phyloP scores from a whole-genome alignment of 2,888 invertebrate species.

The Clivina fossor region DNA sequence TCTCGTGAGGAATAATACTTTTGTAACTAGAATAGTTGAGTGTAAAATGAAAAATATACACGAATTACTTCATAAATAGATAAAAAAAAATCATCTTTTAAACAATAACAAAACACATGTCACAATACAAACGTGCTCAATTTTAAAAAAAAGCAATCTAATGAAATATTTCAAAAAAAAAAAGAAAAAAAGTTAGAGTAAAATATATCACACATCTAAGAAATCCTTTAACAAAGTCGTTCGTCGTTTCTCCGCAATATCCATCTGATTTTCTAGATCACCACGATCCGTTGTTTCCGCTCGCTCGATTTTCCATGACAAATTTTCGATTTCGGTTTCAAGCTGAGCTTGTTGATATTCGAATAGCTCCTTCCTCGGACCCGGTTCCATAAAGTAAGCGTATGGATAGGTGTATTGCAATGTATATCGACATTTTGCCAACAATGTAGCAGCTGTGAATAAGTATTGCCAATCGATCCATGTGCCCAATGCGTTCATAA shows the following conservation, averaged over 20 bases:
- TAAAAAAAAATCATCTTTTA: too few species aligned
- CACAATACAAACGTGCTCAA: slow-evolving; percentile 24
- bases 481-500: slow-evolving; percentile 94
- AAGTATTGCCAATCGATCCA: slow-evolving; percentile 99
- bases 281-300: slow-evolving; percentile 97
- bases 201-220: slow-evolving; percentile 61
- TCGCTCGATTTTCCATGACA: slow-evolving; percentile 98
- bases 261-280: slow-evolving; percentile 98
- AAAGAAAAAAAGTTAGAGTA: slow-evolving; percentile 3
- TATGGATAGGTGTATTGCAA: slow-evolving; percentile 99
- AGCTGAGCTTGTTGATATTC: slow-evolving; percentile 89
- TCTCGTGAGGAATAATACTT: too few species aligned
- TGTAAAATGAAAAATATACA: too few species aligned
- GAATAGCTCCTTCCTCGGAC: slow-evolving; percentile 87
- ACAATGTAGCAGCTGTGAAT: slow-evolving; percentile 85
- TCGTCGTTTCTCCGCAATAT: slow-evolving; percentile 96
- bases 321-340: slow-evolving; percentile 98
- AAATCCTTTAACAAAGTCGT: slow-evolving; percentile 96
- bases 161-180: too few species aligned
- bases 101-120: too few species aligned
- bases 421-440: slow-evolving; percentile 96
- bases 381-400: slow-evolving; percentile 97
- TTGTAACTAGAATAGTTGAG: too few species aligned
- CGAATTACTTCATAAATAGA: too few species aligned
- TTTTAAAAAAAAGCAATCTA: slow-evolving; percentile 17